phyloP scores from a whole-genome alignment of 2,113 vertebrate genomes.

The Mungos mungo region DNA sequence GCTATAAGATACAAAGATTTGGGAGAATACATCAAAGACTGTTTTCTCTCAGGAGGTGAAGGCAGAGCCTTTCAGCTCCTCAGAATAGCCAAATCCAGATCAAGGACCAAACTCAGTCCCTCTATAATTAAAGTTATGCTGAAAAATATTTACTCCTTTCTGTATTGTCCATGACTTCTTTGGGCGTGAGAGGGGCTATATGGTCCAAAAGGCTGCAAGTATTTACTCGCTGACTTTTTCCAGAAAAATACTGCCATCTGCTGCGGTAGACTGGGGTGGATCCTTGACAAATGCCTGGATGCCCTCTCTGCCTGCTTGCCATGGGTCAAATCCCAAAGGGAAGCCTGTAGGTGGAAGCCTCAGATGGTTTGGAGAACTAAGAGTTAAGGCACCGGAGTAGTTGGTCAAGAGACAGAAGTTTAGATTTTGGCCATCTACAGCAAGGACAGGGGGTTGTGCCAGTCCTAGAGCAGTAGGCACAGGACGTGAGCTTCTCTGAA shows the following conservation, averaged over 20 bases:
- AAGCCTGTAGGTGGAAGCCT: not conserved
- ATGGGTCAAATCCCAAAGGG: too few species aligned
- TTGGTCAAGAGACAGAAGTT: accelerated
- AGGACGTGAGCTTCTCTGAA: not conserved
- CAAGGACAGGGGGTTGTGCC: too few species aligned
- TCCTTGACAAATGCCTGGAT: not conserved
- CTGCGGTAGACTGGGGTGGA: not conserved
- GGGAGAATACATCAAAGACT: not conserved
- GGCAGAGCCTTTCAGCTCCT: not conserved
- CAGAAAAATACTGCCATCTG: not conserved
- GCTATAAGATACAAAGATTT: too few species aligned
- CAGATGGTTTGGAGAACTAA: not conserved
- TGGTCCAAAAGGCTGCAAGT: not conserved
- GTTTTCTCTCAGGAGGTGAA: not conserved
- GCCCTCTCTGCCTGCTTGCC: not conserved
- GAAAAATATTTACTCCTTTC: not conserved
- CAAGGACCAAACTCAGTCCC: not conserved
- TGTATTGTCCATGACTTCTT: not conserved
- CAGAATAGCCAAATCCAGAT: not conserved
- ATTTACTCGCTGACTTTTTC: not conserved
- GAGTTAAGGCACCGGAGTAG: not conserved
- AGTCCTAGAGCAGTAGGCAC: not conserved
- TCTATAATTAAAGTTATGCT: not conserved
- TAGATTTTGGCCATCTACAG: not conserved
- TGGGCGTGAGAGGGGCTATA: too few species aligned